These are phyloP conservation scores for Toxotes chatareus DNA, from an alignment of 2,113 vertebrate species.

Conservation along the genomic window DNA sequence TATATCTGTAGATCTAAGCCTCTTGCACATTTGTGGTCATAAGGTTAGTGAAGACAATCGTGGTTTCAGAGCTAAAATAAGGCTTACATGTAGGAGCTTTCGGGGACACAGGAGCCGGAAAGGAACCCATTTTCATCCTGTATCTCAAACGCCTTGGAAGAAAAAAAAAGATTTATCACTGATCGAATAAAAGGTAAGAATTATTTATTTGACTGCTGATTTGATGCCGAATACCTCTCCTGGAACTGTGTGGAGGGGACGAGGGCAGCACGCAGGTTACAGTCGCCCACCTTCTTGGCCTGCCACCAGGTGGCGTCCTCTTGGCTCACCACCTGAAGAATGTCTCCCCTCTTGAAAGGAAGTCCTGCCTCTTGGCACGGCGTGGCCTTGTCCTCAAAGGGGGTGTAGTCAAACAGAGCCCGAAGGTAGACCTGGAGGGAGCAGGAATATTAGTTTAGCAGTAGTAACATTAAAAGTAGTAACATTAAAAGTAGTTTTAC, in stretches of 20 bases:
- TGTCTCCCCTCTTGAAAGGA: constrained; percentile 89
- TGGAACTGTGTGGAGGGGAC: constrained; percentile 95
- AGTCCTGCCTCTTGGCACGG: constrained; percentile 96
- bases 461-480: neutral
- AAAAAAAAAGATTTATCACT: neutral
- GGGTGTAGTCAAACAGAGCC: constrained; percentile 93
- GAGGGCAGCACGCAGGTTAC: constrained; percentile 92
- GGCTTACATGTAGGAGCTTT: constrained; percentile 88
- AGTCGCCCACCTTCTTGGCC: constrained; percentile 93
- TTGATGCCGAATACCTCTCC: constrained; percentile 86
- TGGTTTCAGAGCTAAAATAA: constrained; percentile 6
- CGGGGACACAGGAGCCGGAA: constrained; percentile 82
- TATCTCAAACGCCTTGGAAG: constrained; percentile 87
- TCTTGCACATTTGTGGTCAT: constrained; percentile 13
- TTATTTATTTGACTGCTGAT: neutral
- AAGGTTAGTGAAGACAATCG: neutral
- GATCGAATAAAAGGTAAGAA: neutral
- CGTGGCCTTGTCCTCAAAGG: constrained; percentile 93
- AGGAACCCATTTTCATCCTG: constrained; percentile 86
- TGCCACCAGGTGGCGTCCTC: constrained; percentile 97
- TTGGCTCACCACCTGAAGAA: constrained; percentile 96
- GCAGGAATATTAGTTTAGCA: neutral
- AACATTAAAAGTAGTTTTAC: neutral
- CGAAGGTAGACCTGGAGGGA: constrained; percentile 90
- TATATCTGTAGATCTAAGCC: constrained; percentile 10